These are phyloP conservation scores for Leptopilina myrica DNA, from an alignment of 2,888 invertebrate genomes.

Conservation along the genomic window DNA sequence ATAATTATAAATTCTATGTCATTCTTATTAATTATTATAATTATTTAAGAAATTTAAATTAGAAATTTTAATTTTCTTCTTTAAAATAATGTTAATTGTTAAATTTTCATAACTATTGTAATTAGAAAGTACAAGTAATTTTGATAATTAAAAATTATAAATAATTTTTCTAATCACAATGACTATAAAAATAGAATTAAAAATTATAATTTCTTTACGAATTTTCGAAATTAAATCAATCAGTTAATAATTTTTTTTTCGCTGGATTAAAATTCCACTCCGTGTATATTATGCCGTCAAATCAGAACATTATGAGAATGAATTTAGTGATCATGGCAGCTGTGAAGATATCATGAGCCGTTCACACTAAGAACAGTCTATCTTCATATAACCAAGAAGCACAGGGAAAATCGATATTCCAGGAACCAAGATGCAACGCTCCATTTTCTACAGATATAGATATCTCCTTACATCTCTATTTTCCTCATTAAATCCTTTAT, in stretches of 20 bases:
- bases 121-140: no score
- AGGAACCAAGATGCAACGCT: slow-evolving; percentile 16
- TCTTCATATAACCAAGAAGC: not conserved
- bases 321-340: slow-evolving; percentile 13
- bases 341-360: slow-evolving; percentile 5
- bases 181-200: no score
- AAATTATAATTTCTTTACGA: no score
- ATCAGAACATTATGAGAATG: slow-evolving; percentile 16
- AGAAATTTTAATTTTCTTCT: no score
- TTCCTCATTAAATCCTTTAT: not conserved
- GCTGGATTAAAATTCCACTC: not conserved
- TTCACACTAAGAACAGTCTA: slow-evolving; percentile 28
- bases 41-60: no score
- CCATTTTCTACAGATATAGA: slow-evolving; percentile 1
- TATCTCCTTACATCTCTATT: not conserved
- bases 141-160: no score
- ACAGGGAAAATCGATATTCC: slow-evolving; percentile 24
- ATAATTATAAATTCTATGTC: no score
- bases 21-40: no score
- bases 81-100: no score
- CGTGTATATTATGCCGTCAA: slow-evolving; percentile 2
- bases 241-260: not conserved
- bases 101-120: no score
- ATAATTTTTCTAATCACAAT: no score
- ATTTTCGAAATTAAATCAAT: not conserved